Evolutionary conservation across 2,888 invertebrate genomes (phyloP), one percentile per base, ranked within the genome.

Genomic region (Parapristionchus giblindavisi): DNA sequence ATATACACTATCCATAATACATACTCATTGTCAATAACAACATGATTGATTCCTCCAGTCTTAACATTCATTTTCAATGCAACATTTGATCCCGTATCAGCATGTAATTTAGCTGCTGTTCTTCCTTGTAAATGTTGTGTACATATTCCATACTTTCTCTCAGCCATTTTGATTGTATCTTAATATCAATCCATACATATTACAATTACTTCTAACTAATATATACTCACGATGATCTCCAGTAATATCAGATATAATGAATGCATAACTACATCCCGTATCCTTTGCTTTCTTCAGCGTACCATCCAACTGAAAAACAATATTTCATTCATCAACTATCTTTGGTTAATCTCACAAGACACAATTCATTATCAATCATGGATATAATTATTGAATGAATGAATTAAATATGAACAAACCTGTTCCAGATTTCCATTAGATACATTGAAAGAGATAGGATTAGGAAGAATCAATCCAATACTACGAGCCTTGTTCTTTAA

Each of bases 21-120:
- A 8, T n/a, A 40, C 63, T 65, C 40, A 65, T 48, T 48, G 43
- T 65, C 63, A 14, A 24, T 29, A 17, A 65, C 63, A 21, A 65
- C 63, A 24, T 43, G 43, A n/a, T 65, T 65, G 29, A 65, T 11
- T 3, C 63, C 63, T 40, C 63, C 63, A 32, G 40, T 65, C 63
- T 65, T 65, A 27, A 65, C 63, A 43, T 65, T 65, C 63, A 65
- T 65, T 48, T 65, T 65, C 29, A 65, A 43, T 27, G 1, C 1
- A 17, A 65, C 43, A 32, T 65, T 65, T 48, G 63, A 24, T n/a
- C 63, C 63, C 40, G 63, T 65, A 32, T 65, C 63, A 17, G 43
- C 63, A 8, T 11, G 11, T 3, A 43, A 5, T 48, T 65, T 65
- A 40, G 40, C 63, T 29, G 63, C n/a, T n/a, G n/a, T n/a, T n/a